phyloP scores from a whole-genome alignment of 2,797 vertebrate species.

The Arrhamphus sclerolepis region DNA sequence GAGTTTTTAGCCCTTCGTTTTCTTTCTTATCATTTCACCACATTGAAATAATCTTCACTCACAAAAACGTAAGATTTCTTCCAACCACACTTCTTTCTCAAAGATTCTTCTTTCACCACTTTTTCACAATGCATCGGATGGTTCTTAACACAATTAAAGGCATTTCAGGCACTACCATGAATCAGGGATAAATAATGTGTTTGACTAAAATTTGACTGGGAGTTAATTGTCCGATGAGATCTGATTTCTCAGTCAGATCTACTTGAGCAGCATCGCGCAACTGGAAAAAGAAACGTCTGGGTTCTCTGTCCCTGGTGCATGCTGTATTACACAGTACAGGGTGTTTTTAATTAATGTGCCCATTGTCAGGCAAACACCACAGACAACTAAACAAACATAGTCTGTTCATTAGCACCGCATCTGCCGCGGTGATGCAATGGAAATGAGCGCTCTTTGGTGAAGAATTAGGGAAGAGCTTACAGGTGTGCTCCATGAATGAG shows the following conservation, averaged over 20 bases:
- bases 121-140: too few species aligned
- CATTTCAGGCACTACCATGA: too few species aligned
- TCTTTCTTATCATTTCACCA: too few species aligned
- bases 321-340: constrained; percentile 8
- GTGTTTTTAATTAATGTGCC: constrained; percentile 13
- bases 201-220: constrained; percentile 27
- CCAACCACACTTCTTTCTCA: too few species aligned
- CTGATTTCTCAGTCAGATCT: constrained; percentile 40
- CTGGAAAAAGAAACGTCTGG: constrained; percentile 30
- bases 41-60: too few species aligned
- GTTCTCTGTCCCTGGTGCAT: constrained; percentile 24
- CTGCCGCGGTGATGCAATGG: constrained; percentile 31
- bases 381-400: constrained; percentile 34
- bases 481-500: constrained; percentile 37
- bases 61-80: too few species aligned
- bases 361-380: constrained; percentile 39
- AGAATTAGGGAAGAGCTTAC: constrained; percentile 7
- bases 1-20: too few species aligned
- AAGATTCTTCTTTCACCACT: too few species aligned
- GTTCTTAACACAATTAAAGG: too few species aligned
- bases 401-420: constrained; percentile 42
- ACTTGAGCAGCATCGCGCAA: constrained; percentile 20
- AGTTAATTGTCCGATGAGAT: constrained; percentile 30
- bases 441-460: neutral
- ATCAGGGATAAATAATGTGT: too few species aligned